Evolutionary conservation across 2,888 invertebrate species (phyloP).

Genomic region (Scaptomyza polygonia): DNA sequence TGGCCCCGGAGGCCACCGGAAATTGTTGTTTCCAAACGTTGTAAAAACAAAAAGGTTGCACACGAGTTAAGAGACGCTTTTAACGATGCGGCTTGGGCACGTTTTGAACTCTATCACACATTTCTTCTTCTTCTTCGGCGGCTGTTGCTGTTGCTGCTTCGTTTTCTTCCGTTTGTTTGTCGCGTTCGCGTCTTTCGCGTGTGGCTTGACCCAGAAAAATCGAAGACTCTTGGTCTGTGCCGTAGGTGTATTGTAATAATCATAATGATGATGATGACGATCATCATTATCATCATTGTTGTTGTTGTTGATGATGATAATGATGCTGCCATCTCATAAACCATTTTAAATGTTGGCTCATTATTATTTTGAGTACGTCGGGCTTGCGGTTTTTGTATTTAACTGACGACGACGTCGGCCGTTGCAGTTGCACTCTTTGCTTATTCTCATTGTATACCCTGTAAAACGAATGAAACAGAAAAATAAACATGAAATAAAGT

Average conservation of each 20-base stretch:
- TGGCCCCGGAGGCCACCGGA: conserved; percentile 62
- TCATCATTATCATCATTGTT: neutral
- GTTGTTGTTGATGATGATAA: conserved; percentile 28
- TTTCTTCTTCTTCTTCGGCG: conserved; percentile 24
- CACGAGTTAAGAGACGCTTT: conserved; percentile 55
- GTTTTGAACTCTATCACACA: conserved; percentile 74
- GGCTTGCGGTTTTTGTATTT: conserved; percentile 74
- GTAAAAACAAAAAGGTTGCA: conserved; percentile 7
- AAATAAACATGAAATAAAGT: no score
- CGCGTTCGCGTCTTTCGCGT: conserved; percentile 44
- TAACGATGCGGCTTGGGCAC: conserved; percentile 70
- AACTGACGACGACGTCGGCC: conserved; percentile 20
- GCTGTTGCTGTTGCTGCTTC: conserved; percentile 4
- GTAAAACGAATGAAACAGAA: neutral
- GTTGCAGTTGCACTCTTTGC: conserved; percentile 34
- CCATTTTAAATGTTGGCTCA: conserved; percentile 76
- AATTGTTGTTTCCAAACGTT: conserved; percentile 59
- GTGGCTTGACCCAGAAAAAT: conserved; percentile 72
- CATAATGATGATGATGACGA: conserved; percentile 30
- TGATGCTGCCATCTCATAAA: conserved; percentile 64
- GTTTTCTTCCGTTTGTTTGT: conserved; percentile 13
- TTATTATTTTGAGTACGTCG: conserved; percentile 76
- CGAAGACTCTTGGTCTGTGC: conserved; percentile 49
- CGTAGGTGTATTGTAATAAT: conserved; percentile 64
- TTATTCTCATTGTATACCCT: conserved; percentile 33